Evolutionary conservation across 2,113 vertebrate species (phyloP).

Genomic region (Zosterops japonicus): DNA sequence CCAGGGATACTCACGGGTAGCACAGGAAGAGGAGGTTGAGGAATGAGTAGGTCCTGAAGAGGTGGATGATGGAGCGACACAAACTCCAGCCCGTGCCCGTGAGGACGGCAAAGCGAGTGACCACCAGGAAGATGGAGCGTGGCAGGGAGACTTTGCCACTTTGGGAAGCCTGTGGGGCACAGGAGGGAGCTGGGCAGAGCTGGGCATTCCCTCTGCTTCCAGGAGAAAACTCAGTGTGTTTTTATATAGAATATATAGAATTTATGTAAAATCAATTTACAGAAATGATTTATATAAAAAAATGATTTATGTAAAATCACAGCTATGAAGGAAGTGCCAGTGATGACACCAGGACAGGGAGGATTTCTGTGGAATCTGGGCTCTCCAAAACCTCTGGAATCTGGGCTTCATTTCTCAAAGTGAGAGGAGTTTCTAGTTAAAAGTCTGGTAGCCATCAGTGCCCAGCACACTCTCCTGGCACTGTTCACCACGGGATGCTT

Average conservation of each 20-base stretch:
- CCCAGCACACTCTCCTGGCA: neutral
- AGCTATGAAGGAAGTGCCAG: accelerated
- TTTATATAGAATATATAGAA: no score
- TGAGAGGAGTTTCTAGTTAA: neutral
- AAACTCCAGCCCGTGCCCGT: slow-evolving; percentile 95
- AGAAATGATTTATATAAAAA: no score
- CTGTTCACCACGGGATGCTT: neutral
- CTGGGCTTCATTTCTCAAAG: neutral
- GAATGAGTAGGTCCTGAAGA: slow-evolving; percentile 94
- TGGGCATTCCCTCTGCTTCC: neutral
- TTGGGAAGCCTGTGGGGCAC: slow-evolving; percentile 87
- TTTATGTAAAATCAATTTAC: no score
- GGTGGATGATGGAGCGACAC: slow-evolving; percentile 93
- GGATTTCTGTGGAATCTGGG: neutral
- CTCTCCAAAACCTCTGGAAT: neutral
- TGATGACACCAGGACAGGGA: neutral
- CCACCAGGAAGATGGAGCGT: slow-evolving; percentile 90
- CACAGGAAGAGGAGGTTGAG: slow-evolving; percentile 97
- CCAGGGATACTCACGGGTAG: slow-evolving; percentile 89
- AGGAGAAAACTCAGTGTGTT: neutral
- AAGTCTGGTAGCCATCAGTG: neutral
- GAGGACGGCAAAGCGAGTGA: slow-evolving; percentile 92
- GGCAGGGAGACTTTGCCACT: slow-evolving; percentile 91
- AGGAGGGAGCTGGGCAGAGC: neutral
- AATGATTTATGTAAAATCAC: accelerated